Base-by-base conservation (phyloP, 2,888 invertebrate genomes). In the Cinara cedri region DNA sequence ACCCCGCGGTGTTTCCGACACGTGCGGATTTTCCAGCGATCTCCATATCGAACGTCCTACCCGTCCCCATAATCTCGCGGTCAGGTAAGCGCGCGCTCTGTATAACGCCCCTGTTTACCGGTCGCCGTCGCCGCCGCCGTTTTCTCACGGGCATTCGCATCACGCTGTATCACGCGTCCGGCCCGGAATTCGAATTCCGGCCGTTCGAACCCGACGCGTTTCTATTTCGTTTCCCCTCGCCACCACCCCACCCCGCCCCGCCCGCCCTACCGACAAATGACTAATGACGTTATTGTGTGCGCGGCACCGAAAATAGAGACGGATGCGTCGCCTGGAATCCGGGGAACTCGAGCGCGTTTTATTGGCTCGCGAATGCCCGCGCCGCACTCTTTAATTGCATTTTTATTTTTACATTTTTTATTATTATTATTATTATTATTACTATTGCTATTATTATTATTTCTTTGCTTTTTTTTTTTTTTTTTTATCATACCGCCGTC, bases 261-360 rank as follows among this genome's bases (percentile, higher is more conserved):
- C n/a, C n/a, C n/a, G n/a, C n/a, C n/a, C n/a, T n/a, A n/a, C n/a
- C 68, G 60, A 1, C 57, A 49, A 68, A 68, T 60, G 76, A 78
- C 76, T 78, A 78, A 78, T 42, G 76, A 78, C 34, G 76, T 78
- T 78, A 78, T 78, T 78, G 76, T 78, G 34, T 34, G 6, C 34
- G 3, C 34, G 3, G 65, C 60, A 68, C 76, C 68, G 57, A 78
- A 78, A 34, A 78, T 78, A 78, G 68, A 78, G 76, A 78, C 68
- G 21, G 34, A 60, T 60, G 76, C 68, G 19, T 42, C 21, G 51
- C 34, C 54, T 70, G 76, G 76, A 78, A 78, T 78, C 19, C 60
- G 34, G n/a, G 9, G 57, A 78, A 68, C 76, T 68, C 65, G 26
- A 10, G 21, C 24, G 19, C 68, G 1, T 68, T 76, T 66, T 60